Conservation (phyloP, 2,113 vertebrate species). For the Thymallus thymallus region DNA sequence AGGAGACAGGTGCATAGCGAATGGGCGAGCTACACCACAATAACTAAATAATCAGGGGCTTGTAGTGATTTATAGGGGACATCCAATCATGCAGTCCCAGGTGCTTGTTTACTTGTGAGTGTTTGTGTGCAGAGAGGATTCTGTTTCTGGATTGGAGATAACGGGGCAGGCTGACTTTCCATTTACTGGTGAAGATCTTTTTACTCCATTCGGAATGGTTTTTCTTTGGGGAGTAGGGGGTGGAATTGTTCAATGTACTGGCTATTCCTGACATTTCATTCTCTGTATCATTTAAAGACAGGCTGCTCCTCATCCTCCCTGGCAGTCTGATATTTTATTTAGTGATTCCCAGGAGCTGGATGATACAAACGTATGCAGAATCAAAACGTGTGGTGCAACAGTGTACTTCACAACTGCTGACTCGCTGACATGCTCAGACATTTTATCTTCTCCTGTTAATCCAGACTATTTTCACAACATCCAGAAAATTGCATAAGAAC, state of each 20-base stretch:
- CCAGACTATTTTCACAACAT: background rate
- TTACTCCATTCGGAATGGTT: conserved; percentile 33
- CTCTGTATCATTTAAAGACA: conserved; percentile 53
- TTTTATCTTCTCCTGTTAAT: background rate
- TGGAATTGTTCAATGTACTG: conserved; percentile 31
- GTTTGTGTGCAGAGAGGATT: conserved; percentile 24
- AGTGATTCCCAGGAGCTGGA: conserved; percentile 43
- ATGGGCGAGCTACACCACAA: conserved; percentile 17
- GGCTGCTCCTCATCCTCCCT: conserved; percentile 42
- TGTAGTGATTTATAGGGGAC: conserved; percentile 25
- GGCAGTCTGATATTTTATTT: conserved; percentile 68
- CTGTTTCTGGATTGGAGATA: conserved; percentile 35
- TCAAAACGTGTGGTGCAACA: conserved; percentile 65
- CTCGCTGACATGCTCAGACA: background rate
- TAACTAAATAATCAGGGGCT: conserved; percentile 37
- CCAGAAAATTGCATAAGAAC: too few species aligned
- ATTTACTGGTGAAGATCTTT: conserved; percentile 31
- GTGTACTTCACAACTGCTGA: conserved; percentile 57
- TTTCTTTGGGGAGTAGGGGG: conserved; percentile 22
- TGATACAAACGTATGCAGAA: conserved; percentile 32
- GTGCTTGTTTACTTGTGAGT: conserved; percentile 21
- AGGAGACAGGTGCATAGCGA: background rate
- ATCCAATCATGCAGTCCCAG: conserved; percentile 20
- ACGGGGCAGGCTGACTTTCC: conserved; percentile 34
- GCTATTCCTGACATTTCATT: conserved; percentile 57